phyloP scores from a whole-genome alignment of 2,888 invertebrate genomes.

The Pandemis cinnamomeana region DNA sequence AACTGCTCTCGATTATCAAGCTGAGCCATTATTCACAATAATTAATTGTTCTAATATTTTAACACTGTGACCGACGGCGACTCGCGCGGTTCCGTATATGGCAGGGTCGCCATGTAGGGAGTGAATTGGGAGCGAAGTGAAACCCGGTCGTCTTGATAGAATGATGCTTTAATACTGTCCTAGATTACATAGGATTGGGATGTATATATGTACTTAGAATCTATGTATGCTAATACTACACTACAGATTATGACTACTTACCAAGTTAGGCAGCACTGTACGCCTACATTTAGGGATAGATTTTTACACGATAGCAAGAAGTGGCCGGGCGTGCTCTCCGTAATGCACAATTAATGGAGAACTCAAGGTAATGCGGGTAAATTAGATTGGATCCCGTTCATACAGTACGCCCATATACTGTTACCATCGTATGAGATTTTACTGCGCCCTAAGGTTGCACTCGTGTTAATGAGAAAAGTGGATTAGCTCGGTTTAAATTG shows the following conservation, averaged over 20 bases:
- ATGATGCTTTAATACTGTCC: too few species aligned
- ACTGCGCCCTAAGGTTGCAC: conserved; percentile 36
- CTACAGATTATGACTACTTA: neutral
- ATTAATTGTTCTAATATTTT: too few species aligned
- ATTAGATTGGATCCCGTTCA: conserved; percentile 53
- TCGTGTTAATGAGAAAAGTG: conserved; percentile 45
- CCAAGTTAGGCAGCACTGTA: conserved; percentile 44
- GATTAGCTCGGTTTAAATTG: conserved; percentile 44
- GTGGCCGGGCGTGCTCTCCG: conserved; percentile 54
- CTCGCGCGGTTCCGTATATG: too few species aligned
- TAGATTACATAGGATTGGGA: too few species aligned
- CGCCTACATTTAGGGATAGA: conserved; percentile 46
- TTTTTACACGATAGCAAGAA: conserved; percentile 54
- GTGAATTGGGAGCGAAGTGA: too few species aligned
- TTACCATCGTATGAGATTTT: conserved; percentile 30
- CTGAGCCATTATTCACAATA: too few species aligned
- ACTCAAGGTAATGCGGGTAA: conserved; percentile 46
- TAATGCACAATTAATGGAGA: conserved; percentile 62
- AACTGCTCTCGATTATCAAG: too few species aligned
- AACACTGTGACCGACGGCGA: too few species aligned
- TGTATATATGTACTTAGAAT: too few species aligned
- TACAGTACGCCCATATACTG: conserved; percentile 20
- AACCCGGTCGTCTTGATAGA: too few species aligned
- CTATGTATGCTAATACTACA: too few species aligned
- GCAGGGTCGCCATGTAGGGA: too few species aligned